Conservation (phyloP, 2,888 invertebrate genomes). For the Calameuta idolon region DNA sequence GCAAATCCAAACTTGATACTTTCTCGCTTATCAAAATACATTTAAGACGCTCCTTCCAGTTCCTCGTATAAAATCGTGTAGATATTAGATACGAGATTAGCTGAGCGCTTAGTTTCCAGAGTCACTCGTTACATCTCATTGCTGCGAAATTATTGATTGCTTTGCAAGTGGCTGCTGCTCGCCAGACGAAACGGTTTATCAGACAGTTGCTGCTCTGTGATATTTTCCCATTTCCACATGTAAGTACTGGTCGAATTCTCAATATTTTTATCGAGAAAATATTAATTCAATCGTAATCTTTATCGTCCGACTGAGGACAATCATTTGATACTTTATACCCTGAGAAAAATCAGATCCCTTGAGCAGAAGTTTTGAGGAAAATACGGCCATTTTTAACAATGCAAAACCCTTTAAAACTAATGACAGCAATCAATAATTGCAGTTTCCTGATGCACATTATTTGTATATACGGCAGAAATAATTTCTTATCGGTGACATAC, state of each 20-base stretch:
- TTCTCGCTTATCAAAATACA: not conserved
- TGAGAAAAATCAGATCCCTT: not conserved
- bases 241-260: slow-evolving; percentile 38
- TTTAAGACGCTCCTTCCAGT: not conserved
- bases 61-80: not conserved
- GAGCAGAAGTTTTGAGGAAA: not conserved
- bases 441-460: not conserved
- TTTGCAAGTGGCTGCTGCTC: slow-evolving; percentile 19
- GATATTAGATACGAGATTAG: not conserved
- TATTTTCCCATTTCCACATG: slow-evolving; percentile 37
- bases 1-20: slow-evolving; percentile 40
- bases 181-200: not conserved
- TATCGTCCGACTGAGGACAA: not conserved
- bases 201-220: slow-evolving; percentile 33
- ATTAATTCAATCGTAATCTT: not conserved
- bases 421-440: slow-evolving; percentile 3
- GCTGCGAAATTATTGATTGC: slow-evolving; percentile 34
- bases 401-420: not conserved
- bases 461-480: not conserved
- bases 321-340: not conserved
- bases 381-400: slow-evolving; percentile 21
- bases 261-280: not conserved
- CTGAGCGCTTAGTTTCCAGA: not conserved
- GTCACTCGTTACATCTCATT: not conserved
- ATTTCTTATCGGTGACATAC: not conserved